A percentile compares a stretch with the other conserved stretches of the same genome.
Evolutionary conservation across 2,797 vertebrate genomes (phyloP).

Genomic region (Bradypodion pumilum): DNA sequence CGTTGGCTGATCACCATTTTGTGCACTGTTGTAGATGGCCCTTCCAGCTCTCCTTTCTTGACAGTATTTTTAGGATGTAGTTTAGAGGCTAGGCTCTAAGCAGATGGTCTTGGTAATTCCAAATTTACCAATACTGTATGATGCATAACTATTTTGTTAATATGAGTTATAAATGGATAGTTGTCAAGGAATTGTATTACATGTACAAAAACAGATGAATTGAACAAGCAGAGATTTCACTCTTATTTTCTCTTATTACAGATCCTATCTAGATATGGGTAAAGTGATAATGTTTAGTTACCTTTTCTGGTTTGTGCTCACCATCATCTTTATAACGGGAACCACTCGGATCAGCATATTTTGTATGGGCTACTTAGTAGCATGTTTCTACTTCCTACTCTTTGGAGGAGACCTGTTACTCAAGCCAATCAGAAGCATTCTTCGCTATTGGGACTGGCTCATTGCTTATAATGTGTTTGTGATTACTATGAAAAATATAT

Average conservation of each 20-base stretch:
- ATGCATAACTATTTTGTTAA: not conserved
- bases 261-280: constrained; percentile 98
- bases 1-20: too few species aligned
- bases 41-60: not conserved
- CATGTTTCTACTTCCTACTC: constrained; percentile 98
- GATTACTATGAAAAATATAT: constrained; percentile 98
- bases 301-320: constrained; percentile 99
- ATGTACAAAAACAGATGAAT: not conserved
- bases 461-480: constrained; percentile 98
- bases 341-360: constrained; percentile 97
- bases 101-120: not conserved
- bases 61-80: not conserved
- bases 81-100: not conserved
- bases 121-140: not conserved
- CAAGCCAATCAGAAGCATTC: constrained; percentile 95
- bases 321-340: constrained; percentile 99
- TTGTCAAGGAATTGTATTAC: not conserved
- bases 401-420: constrained; percentile 93
- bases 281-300: constrained; percentile 99
- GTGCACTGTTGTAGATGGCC: too few species aligned
- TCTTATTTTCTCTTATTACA: constrained; percentile 63
- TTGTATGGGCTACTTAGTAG: constrained; percentile 98
- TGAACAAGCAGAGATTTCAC: not conserved
- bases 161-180: not conserved
- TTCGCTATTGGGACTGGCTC: constrained; percentile 97